Percentiles rank a stretch among this genome's conserved stretches.
phyloP scores from a whole-genome alignment of 2,113 vertebrate species.

The Gnathonemus echidnorhynchus region DNA sequence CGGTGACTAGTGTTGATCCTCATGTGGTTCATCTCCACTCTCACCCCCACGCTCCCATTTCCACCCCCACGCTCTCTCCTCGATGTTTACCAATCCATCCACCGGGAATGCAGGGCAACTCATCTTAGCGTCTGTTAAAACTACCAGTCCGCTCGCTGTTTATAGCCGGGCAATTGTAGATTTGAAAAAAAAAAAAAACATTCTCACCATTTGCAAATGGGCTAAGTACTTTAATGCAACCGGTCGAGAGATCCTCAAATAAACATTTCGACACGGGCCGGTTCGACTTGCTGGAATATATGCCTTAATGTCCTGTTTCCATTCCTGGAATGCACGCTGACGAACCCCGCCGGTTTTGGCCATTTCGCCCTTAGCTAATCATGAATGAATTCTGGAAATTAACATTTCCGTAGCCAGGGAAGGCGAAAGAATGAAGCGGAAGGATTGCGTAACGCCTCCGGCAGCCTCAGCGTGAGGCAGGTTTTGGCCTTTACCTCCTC shows the following conservation, averaged over 20 bases:
- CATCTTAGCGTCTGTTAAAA: not conserved
- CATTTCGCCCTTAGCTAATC: conserved; percentile 9
- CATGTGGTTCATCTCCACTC: not conserved
- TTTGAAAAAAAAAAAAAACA: not conserved
- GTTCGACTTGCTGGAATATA: not conserved
- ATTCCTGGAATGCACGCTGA: not conserved
- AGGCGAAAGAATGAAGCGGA: conserved; percentile 24
- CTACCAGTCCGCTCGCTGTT: not conserved
- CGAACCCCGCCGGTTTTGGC: not conserved
- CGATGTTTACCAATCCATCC: conserved; percentile 13
- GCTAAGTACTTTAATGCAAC: conserved; percentile 6
- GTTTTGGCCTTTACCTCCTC: not conserved
- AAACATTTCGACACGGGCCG: not conserved
- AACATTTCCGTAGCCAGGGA: conserved; percentile 25
- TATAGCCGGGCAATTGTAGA: not conserved
- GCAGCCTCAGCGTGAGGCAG: conserved; percentile 19
- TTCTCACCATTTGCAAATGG: not conserved
- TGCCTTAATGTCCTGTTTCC: conserved; percentile 4
- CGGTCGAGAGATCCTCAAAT: not conserved
- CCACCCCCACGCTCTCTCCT: not conserved
- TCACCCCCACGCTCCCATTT: not conserved
- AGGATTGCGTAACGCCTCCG: conserved; percentile 32
- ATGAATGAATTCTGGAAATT: conserved; percentile 7
- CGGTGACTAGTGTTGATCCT: not conserved
- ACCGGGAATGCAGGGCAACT: not conserved